These are phyloP conservation scores for Kradibia gibbosae DNA, from an alignment of 1,140 invertebrate species.

Conservation along the genomic window DNA sequence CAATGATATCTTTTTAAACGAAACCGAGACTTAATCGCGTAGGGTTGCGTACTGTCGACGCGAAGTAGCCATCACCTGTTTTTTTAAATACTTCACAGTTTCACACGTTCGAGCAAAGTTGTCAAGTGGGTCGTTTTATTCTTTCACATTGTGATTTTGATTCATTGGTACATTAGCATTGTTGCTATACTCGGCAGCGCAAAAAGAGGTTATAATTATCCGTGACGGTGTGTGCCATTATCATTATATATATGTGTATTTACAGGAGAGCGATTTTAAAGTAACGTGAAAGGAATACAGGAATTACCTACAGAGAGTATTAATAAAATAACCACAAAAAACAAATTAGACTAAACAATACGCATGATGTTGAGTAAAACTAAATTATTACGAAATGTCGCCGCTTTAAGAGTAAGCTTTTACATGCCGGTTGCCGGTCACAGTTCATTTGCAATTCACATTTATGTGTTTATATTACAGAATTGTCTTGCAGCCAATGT, in stretches of 20 bases:
- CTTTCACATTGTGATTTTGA: no score
- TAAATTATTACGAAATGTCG: constrained; percentile 55
- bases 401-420: constrained; percentile 52
- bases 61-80: no score
- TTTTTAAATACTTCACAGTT: no score
- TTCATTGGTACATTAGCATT: no score
- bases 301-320: not conserved
- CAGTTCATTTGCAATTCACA: constrained; percentile 16
- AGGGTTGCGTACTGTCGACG: no score
- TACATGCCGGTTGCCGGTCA: constrained; percentile 6
- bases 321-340: not conserved
- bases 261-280: no score
- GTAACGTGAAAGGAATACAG: not conserved
- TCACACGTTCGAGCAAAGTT: no score
- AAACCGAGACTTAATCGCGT: no score
- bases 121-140: no score
- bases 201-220: not conserved
- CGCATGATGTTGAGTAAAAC: constrained; percentile 57
- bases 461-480: constrained; percentile 53
- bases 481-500: constrained; percentile 53
- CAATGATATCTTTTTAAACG: no score
- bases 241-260: no score
- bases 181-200: no score
- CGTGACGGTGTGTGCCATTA: not conserved
- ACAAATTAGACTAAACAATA: not conserved